Base-by-base conservation (phyloP, 2,888 invertebrate species). In the Octodonta nipae region DNA sequence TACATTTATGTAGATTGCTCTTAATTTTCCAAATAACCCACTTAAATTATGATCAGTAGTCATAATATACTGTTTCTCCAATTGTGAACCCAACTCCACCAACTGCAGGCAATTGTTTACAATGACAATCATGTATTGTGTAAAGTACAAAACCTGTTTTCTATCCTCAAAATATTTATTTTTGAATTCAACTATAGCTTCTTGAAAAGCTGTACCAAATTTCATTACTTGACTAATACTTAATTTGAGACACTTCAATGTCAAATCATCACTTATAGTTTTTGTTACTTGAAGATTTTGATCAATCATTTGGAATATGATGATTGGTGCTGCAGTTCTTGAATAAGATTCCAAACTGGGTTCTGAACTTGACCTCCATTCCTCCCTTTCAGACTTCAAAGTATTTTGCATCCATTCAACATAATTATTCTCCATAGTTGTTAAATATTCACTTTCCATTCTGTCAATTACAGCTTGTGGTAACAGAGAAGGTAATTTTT, bases 241-340 rank as follows among this genome's bases (percentile, higher is more conserved):
- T 36, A 93, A 66, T 29, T 84, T 66, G 13, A 96, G 64, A 2
- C 91, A 88, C 58, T 86, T 81, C 43, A 84, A 79, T 1, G 91
- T 86, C 32, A 96, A 67, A 43, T 87, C 85, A 29, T 78, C 75
- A 51, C 86, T 64, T 20, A 69, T 68, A 4, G 70, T 70, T 51
- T 65, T 65, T 2, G 70, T 65, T 1, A 76, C 73, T 57, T 86
- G 82, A 37, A 96, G 69, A 68, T 93, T 91, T 65, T 96, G 95
- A 63, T 93, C 89, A 40, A 96, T 86, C 95, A 98, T 96, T 63
- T 95, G 88, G 64, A 93, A 95, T 42, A 96, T 85, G 37, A 95
- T 91, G 40, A 93, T 84, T 3, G 96, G 95, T 22, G 93, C 83
- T 32, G 87, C 83, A 2, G 95, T 93, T 57, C 89, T 84, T 63